phyloP scores from a whole-genome alignment of 2,888 invertebrate species.

The Oligia strigilis region DNA sequence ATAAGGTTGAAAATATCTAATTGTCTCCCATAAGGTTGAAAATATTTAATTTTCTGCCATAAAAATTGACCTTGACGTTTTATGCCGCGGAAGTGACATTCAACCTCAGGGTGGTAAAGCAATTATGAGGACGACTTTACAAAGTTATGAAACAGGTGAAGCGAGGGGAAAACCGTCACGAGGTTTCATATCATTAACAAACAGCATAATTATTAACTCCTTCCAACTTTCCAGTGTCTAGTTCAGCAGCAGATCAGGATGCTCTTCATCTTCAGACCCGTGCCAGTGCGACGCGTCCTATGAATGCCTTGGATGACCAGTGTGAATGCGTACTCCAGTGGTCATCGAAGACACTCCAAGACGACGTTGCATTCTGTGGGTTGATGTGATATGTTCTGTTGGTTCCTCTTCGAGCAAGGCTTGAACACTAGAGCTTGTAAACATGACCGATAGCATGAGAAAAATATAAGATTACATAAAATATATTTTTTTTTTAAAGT shows the following conservation, averaged over 20 bases:
- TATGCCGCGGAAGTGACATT: neutral
- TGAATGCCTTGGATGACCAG: neutral
- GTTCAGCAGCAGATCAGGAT: neutral
- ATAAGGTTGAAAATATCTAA: neutral
- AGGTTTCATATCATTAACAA: too few relatives aligned
- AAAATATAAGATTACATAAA: neutral
- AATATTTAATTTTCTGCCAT: neutral
- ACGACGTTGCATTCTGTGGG: neutral
- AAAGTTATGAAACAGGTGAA: neutral
- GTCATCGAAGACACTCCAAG: neutral
- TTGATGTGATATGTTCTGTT: neutral
- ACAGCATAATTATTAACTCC: too few relatives aligned
- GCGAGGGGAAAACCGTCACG: too few relatives aligned
- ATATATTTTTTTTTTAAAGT: neutral
- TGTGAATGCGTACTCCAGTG: slow-evolving; percentile 9
- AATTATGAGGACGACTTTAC: neutral
- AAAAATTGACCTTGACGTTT: neutral
- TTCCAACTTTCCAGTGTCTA: neutral
- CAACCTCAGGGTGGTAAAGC: neutral
- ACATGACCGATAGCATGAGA: neutral
- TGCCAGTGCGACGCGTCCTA: neutral
- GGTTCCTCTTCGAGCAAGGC: neutral
- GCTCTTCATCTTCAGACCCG: neutral
- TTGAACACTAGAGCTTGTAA: neutral
- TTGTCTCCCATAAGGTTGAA: neutral